Conservation (phyloP, 1,140 invertebrate species). For the Papilio polyxenes region DNA sequence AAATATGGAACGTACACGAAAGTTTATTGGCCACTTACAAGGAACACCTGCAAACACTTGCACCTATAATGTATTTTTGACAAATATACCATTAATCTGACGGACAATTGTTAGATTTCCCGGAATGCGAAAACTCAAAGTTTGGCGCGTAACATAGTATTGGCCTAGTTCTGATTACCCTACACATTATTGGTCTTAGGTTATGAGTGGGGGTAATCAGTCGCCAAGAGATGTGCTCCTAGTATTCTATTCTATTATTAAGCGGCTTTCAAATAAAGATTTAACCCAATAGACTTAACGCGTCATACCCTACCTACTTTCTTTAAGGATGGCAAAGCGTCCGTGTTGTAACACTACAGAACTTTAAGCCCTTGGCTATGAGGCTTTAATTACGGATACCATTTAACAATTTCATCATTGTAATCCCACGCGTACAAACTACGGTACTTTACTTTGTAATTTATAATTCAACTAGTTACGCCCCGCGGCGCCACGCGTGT, state of each 20-base stretch:
- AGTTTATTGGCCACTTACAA: constrained; percentile 60
- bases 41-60: constrained; percentile 55
- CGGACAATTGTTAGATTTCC: constrained; percentile 22
- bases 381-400: not conserved
- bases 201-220: too few relatives aligned
- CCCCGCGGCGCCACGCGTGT: constrained; percentile 30
- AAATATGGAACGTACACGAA: constrained; percentile 51
- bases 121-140: not conserved
- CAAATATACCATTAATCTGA: constrained; percentile 2
- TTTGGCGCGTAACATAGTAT: not conserved
- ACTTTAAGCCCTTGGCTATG: not conserved
- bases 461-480: constrained; percentile 17
- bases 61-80: constrained; percentile 38
- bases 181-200: not conserved
- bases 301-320: not conserved
- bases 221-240: too few relatives aligned
- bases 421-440: constrained; percentile 27
- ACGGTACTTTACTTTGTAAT: constrained; percentile 18
- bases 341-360: not conserved
- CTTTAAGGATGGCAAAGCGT: not conserved
- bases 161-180: not conserved
- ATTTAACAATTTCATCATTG: constrained; percentile 21
- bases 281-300: too few relatives aligned
- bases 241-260: too few relatives aligned
- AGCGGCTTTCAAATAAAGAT: too few relatives aligned